These are phyloP conservation scores for Platichthys flesus DNA, from an alignment of 2,113 vertebrate species.

Conservation along the genomic window DNA sequence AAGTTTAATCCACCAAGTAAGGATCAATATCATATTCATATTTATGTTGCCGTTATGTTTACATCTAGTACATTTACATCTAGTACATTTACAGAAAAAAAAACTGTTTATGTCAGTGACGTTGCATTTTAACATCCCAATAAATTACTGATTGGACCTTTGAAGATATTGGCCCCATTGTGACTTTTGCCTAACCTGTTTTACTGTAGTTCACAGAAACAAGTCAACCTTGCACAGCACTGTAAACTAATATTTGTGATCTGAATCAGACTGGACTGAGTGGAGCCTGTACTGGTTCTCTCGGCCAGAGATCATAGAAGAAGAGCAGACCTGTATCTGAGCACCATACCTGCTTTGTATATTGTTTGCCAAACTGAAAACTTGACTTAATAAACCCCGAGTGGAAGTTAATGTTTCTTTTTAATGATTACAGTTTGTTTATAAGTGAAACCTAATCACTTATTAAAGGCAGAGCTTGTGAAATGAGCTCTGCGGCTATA, in stretches of 20 bases:
- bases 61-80: background rate
- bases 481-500: background rate
- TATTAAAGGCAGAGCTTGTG: background rate
- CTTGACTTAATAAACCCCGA: too few relatives aligned
- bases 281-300: too few relatives aligned
- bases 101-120: background rate
- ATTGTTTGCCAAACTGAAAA: too few relatives aligned
- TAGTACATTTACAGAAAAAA: background rate
- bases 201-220: slow-evolving; percentile 16
- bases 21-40: background rate
- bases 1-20: background rate
- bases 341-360: too few relatives aligned
- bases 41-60: background rate
- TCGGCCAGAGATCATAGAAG: too few relatives aligned
- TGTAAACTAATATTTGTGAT: slow-evolving; percentile 11
- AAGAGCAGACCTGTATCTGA: too few relatives aligned
- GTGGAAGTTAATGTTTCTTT: too few relatives aligned
- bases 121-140: background rate
- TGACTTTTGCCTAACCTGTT: background rate
- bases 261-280: background rate
- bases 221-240: background rate
- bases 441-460: background rate
- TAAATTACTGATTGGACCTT: too few relatives aligned
- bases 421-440: background rate
- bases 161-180: slow-evolving; percentile 3